Evolutionary conservation across 2,888 invertebrate species (phyloP).

Genomic region (Flexamia atlantica): DNA sequence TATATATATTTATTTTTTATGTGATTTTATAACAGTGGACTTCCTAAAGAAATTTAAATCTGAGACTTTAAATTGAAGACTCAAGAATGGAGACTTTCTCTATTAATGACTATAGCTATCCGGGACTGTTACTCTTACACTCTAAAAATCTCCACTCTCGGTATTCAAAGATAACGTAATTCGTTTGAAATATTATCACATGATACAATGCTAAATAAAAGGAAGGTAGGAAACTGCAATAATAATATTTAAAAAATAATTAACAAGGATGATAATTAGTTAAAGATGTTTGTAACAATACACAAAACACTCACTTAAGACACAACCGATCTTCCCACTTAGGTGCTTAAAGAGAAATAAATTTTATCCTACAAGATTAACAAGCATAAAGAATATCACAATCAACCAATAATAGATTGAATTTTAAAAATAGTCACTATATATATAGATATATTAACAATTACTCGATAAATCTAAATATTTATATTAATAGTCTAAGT

Average conservation of each 20-base stretch:
- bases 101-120: not conserved
- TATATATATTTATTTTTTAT: conserved; percentile 30
- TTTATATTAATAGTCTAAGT: conserved; percentile 54
- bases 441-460: conserved; percentile 54
- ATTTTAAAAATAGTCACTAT: conserved; percentile 56
- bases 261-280: not conserved
- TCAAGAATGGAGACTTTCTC: conserved; percentile 21
- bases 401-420: conserved; percentile 52
- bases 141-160: conserved; percentile 19
- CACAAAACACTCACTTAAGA: conserved; percentile 31
- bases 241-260: not conserved
- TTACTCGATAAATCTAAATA: conserved; percentile 54
- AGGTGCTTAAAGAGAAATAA: conserved; percentile 29
- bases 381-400: conserved; percentile 54
- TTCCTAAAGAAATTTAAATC: not conserved
- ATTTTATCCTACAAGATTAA: conserved; percentile 36
- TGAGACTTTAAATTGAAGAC: not conserved
- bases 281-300: conserved; percentile 12
- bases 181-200: conserved; percentile 11
- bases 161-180: not conserved
- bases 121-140: conserved; percentile 19
- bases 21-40: conserved; percentile 34
- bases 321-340: conserved; percentile 22
- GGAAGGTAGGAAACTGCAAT: not conserved
- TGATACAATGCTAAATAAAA: not conserved